Evolutionary conservation across 2,797 vertebrate species (phyloP), one percentile per base, ranked within the genome.

Genomic region (Helarctos malayanus): DNA sequence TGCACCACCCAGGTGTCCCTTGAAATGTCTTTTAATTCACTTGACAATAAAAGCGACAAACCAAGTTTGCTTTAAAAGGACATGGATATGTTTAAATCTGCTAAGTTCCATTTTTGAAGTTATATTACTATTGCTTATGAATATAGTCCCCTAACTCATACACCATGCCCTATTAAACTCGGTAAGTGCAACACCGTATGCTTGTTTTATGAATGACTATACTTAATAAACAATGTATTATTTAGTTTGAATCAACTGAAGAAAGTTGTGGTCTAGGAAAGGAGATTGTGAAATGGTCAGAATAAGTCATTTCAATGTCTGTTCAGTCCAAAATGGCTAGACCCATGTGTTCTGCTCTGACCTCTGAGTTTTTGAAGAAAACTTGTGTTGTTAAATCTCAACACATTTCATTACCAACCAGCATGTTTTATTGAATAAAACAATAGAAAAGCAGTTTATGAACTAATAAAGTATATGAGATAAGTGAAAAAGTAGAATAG

Each of bases 181-280:
- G 91, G 79, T 94, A 93, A 81, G 25, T 4, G 32, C 32, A 92
- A 32, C 5, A 54, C 45, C 85, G 52, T 81, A 87, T 95, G 25
- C 56, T 95, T 90, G 61, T 57, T 95, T 92, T 91, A 93, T 75
- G 69, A 80, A 93, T 95, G 45, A 88, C 27, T 92, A 1, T 92
- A 89, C 32, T 91, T 95, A 91, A 95, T 81, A 89, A 97, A 91
- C n/a, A 96, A 96, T 95, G 63, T 13, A 93, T 95, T 96, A 89
- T 94, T 97, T 95, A 97, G 56, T 69, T 89, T 71, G 52, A 97
- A 80, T 91, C 61, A 89, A 75, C 29, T 88, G 41, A 95, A 89
- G 4, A 5, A 88, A 91, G 38, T 76, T 95, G 18, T 65, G 38
- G 7, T 89, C 27, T 83, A 78, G 23, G 80, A 95, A 90, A 89